Evolutionary conservation across 2,888 invertebrate genomes (phyloP).

Genomic region (Alloscopus bannaensis): DNA sequence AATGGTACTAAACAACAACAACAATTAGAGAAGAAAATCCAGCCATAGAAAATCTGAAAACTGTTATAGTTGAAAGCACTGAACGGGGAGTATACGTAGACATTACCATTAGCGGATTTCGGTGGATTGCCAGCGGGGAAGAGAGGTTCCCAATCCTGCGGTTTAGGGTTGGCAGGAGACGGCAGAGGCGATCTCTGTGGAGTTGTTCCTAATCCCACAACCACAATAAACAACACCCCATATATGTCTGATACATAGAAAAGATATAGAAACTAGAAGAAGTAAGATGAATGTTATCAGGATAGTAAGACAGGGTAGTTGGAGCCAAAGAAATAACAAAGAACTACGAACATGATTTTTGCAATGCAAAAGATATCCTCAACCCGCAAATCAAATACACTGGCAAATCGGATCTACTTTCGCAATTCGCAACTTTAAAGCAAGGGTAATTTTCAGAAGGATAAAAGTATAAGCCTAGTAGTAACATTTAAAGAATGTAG

Average conservation of each 20-base stretch:
- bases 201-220: conserved; percentile 70
- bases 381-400: not conserved
- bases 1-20: conserved; percentile 51
- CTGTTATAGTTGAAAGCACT: conserved; percentile 28
- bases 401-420: no score
- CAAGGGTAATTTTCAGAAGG: not conserved
- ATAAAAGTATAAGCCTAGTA: not conserved
- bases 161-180: conserved; percentile 83
- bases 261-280: conserved; percentile 52
- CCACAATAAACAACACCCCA: conserved; percentile 57
- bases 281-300: not conserved
- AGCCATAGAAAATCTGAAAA: not conserved
- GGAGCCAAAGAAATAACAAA: not conserved
- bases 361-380: not conserved
- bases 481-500: not conserved
- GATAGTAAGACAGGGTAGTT: no score
- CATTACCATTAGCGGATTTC: conserved; percentile 86
- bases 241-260: conserved; percentile 37
- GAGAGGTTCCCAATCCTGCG: conserved; percentile 75
- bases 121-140: conserved; percentile 76
- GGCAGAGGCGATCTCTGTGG: conserved; percentile 75
- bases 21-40: not conserved
- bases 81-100: conserved; percentile 29
- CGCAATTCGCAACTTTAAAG: no score
- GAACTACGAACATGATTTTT: not conserved